phyloP scores from a whole-genome alignment of 2,113 vertebrate species.

The Nipponia nippon region DNA sequence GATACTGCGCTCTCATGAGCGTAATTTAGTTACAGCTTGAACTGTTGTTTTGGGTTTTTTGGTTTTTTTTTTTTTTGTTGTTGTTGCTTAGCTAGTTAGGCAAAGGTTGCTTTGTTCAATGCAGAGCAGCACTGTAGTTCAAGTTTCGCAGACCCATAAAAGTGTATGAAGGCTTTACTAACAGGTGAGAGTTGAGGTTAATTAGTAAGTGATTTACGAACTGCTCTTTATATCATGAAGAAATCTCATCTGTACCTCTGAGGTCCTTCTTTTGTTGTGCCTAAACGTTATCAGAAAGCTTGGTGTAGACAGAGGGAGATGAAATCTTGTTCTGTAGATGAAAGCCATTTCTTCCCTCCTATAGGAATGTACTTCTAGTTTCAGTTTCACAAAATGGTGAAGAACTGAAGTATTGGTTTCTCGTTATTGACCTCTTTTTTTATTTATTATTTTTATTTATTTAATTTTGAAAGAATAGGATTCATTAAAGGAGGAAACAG shows the following conservation, averaged over 20 bases:
- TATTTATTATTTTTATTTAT: background rate
- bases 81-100: background rate
- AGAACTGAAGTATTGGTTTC: background rate
- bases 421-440: background rate
- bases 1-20: background rate
- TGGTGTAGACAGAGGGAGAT: background rate
- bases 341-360: background rate
- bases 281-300: background rate
- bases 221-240: background rate
- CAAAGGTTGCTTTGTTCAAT: background rate
- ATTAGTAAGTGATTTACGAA: background rate
- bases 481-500: background rate
- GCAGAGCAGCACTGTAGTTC: background rate
- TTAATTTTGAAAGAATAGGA: background rate
- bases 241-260: background rate
- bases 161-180: background rate
- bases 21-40: background rate
- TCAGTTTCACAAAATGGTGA: background rate
- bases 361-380: background rate
- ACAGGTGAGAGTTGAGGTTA: background rate
- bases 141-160: background rate
- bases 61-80: background rate
- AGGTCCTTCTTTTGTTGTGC: background rate
- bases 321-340: background rate
- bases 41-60: background rate